phyloP scores from a whole-genome alignment of 2,113 vertebrate genomes.

The Lasiurus cinereus region DNA sequence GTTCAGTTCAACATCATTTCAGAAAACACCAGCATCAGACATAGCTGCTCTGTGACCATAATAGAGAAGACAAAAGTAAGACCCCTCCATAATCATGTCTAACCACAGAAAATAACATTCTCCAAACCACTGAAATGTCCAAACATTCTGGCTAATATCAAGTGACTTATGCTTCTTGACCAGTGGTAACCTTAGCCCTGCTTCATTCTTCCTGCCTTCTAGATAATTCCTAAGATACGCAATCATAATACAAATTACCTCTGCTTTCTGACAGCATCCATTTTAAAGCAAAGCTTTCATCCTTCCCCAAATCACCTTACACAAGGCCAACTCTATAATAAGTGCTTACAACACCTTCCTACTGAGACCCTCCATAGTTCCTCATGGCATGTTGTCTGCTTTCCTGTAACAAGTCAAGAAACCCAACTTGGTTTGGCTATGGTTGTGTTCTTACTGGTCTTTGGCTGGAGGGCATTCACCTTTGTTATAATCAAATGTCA shows the following conservation, averaged over 20 bases:
- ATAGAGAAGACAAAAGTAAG: background rate
- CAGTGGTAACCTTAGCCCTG: background rate
- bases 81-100: background rate
- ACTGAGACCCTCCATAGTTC: background rate
- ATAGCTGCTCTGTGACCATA: background rate
- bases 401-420: background rate
- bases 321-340: background rate
- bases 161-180: background rate
- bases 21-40: background rate
- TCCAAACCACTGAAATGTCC: background rate
- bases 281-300: background rate
- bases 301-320: background rate
- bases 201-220: conserved; percentile 16
- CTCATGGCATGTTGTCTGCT: background rate
- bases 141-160: background rate
- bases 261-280: background rate
- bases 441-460: background rate
- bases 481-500: background rate
- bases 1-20: background rate
- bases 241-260: background rate
- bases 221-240: conserved; percentile 6
- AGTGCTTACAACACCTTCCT: background rate
- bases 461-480: background rate
- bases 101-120: background rate
- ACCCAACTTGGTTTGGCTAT: background rate